Evolutionary conservation across 1,140 invertebrate genomes (phyloP), one percentile per base, ranked within the genome.

Genomic region (Chironomus striatipennis): DNA sequence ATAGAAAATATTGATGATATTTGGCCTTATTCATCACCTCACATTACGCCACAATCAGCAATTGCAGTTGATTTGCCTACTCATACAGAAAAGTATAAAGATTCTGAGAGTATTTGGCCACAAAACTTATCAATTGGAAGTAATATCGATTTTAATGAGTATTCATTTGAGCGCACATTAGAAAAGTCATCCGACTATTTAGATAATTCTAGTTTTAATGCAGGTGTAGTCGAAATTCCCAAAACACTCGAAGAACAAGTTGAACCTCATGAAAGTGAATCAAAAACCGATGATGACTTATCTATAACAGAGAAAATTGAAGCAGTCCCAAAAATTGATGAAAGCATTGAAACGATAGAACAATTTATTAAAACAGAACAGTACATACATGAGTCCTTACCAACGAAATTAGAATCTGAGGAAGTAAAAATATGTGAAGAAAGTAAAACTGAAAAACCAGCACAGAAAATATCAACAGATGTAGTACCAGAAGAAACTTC

Each of bases 131-230:
- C 65, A 20, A 70, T 70, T 70, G 65, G 65, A 70, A 18, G 15
- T 20, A 18, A 70, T 20, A 21, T 70, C 18, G 18, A 70, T 18
- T 70, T 70, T 21, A 20, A 70, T 70, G 65, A 70, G 17, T 70
- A 70, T 70, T 70, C 65, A 70, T 70, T 70, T 70, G 65, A 70
- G 6, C 65, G 17, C 65, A 70, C 65, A 7, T 7, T 70, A 70
- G 65, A 70, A 18, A 57, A 12, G n/a, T 57, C 65, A 20, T 15
- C 65, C 20, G n/a, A 70, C 9, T 70, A 70, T 18, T 70, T 9
- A 70, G 4, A 70, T 18, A 18, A 20, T 20, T 21, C n/a, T 10
- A 21, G 4, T 18, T 4, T 70, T 70, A 17, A 70, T 18, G 17
- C 65, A 70, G 65, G 17, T 70, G 9, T n/a, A 70, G 65, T 6